A percentile compares a stretch with the other conserved stretches of the same genome.
Evolutionary conservation across 2,797 vertebrate species (phyloP).

Genomic region (Acanthornis magna): DNA sequence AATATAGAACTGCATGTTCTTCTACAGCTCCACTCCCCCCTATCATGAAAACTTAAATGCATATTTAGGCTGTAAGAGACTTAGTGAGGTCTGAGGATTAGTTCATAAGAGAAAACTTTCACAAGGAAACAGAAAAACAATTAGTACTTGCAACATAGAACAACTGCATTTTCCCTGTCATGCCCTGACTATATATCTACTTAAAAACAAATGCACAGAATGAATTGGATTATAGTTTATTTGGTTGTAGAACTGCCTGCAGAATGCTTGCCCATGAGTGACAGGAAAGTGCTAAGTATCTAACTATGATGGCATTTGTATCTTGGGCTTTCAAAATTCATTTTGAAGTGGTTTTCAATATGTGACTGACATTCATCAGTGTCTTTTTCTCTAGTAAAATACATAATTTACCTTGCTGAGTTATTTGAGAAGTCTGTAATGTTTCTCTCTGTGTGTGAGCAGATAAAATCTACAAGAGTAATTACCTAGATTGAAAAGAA

Average conservation of each 20-base stretch:
- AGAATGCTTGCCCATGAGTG: background rate
- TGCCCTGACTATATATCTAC: too few species aligned
- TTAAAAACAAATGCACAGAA: background rate
- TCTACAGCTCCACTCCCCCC: background rate
- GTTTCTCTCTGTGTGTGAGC: background rate
- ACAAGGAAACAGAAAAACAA: background rate
- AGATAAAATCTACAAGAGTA: constrained; percentile 6
- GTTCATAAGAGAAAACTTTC: background rate
- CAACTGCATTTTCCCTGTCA: too few species aligned
- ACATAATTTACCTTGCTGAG: background rate
- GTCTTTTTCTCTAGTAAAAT: background rate
- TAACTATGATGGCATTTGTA: background rate
- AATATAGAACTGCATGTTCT: background rate
- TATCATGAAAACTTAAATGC: background rate
- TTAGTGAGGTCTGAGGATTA: background rate
- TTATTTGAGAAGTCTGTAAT: background rate
- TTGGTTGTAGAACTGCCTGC: background rate
- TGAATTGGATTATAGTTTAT: background rate
- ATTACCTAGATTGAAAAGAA: background rate
- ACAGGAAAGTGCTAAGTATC: background rate
- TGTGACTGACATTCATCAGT: background rate
- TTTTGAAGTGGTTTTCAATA: background rate
- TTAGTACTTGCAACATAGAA: too few species aligned
- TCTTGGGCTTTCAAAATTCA: background rate
- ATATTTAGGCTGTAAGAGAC: background rate